phyloP scores from a whole-genome alignment of 1,140 invertebrate genomes.

The Pomacea maculata region DNA sequence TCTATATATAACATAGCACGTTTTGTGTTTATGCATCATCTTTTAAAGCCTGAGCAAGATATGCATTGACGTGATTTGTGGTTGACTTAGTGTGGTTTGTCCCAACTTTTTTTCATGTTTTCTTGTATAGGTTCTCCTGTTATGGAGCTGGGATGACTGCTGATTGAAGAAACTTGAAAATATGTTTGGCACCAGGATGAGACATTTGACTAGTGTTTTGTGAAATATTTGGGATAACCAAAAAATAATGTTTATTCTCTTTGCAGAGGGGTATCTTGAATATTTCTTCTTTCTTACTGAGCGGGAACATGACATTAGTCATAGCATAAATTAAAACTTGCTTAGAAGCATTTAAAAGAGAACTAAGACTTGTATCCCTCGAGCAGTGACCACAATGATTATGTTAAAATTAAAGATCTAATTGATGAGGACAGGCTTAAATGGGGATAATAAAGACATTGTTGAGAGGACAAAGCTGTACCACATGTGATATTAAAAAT shows the following conservation, averaged over 20 bases:
- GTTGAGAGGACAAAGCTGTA: too few species aligned
- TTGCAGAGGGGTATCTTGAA: not conserved
- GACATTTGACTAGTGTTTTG: not conserved
- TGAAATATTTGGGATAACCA: not conserved
- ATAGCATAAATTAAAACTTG: too few species aligned
- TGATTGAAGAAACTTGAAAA: not conserved
- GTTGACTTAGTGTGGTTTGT: not conserved
- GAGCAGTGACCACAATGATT: too few species aligned
- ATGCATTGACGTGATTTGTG: constrained; percentile 7
- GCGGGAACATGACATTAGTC: not conserved
- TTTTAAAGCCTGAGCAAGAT: not conserved
- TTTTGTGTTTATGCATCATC: constrained; percentile 17
- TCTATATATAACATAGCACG: constrained; percentile 9
- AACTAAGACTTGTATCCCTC: too few species aligned
- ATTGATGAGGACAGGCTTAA: too few species aligned
- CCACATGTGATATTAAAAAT: too few species aligned
- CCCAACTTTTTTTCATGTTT: not conserved
- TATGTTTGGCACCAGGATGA: not conserved
- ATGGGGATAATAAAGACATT: too few species aligned
- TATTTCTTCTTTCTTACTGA: not conserved
- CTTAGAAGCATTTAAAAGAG: too few species aligned
- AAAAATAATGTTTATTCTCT: not conserved
- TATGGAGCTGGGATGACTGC: constrained; percentile 8
- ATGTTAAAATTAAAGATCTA: too few species aligned
- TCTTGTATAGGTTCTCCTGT: not conserved